Evolutionary conservation across 2,888 invertebrate species (phyloP), one percentile per base, ranked within the genome.

Genomic region (Geotrupes spiniger): DNA sequence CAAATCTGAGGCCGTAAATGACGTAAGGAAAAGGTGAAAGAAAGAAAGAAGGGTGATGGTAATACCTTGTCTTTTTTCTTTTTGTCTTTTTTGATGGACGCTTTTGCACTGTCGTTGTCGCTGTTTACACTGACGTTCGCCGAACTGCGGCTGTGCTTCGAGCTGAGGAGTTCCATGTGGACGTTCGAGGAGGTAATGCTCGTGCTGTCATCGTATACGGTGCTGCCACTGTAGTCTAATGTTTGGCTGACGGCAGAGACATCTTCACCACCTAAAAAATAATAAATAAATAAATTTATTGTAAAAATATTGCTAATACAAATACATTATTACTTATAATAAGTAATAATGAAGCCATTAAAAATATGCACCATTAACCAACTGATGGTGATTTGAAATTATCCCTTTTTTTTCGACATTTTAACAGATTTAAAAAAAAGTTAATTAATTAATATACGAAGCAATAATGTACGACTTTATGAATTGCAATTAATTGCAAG

Each of bases 161-260:
- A 81, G 74, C 68, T 79, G 70, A 64, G 65, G 68, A 76, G 62
- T 53, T 79, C 78, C 63, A 78, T 71, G 56, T 78, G 76, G 31
- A 78, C 76, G 58, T 78, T 77, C 1, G 78, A 79, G 29, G 78
- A 78, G 3, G 78, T 78, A 17, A 78, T 69, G 51, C 78, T 78
- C 17, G 74, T 76, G 44, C 74, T 76, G 50, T 78, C 78, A 57
- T 78, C 78, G 51, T 76, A 76, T 1, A 72, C 71, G 4, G 73
- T 73, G 49, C 72, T 74, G 49, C 73, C 77, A 53, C 77, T 76
- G 27, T 77, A 74, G 63, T 81, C 81, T 59, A 72, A 63, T 1
- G 70, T 72, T 57, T 74, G 74, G 53, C 72, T 73, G 2, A 72
- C 70, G 6, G 70, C 72, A 10, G 74, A 72, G 17, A 71, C 68